Conservation (phyloP, 2,797 vertebrate genomes). For the Enteromius trimaculatus region DNA sequence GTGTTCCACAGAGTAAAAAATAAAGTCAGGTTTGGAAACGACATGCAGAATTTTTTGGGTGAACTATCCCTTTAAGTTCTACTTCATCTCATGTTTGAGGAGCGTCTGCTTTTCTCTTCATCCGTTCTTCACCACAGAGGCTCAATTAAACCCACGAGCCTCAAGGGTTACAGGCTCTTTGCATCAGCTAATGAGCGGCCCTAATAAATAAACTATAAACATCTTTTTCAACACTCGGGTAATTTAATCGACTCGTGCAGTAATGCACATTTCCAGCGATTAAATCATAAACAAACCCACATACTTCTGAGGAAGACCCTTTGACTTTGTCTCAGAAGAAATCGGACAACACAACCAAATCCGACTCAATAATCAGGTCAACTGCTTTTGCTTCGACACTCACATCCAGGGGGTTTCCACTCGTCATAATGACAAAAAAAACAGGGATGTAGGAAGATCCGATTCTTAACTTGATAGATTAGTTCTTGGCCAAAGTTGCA, state of each 20-base stretch:
- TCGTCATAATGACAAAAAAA: constrained; percentile 68
- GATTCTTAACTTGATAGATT: constrained; percentile 79
- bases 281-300: constrained; percentile 24
- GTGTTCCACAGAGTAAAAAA: background rate
- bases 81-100: constrained; percentile 7
- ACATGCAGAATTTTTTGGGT: background rate
- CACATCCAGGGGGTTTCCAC: constrained; percentile 56
- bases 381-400: constrained; percentile 57
- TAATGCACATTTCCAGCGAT: background rate
- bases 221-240: background rate
- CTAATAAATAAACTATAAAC: constrained; percentile 42
- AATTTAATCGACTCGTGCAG: constrained; percentile 3
- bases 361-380: constrained; percentile 13
- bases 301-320: background rate
- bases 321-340: background rate
- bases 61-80: background rate
- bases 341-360: background rate
- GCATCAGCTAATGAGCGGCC: constrained; percentile 31
- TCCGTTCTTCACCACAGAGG: background rate
- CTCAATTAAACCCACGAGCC: constrained; percentile 17
- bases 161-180: constrained; percentile 17
- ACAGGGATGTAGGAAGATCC: constrained; percentile 72
- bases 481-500: constrained; percentile 74
- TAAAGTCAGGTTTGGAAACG: background rate
- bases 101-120: background rate